A percentile compares a stretch with the other conserved stretches of the same genome.
Conservation (phyloP, 2,888 invertebrate genomes). For the Cylindroiulus punctatus region DNA sequence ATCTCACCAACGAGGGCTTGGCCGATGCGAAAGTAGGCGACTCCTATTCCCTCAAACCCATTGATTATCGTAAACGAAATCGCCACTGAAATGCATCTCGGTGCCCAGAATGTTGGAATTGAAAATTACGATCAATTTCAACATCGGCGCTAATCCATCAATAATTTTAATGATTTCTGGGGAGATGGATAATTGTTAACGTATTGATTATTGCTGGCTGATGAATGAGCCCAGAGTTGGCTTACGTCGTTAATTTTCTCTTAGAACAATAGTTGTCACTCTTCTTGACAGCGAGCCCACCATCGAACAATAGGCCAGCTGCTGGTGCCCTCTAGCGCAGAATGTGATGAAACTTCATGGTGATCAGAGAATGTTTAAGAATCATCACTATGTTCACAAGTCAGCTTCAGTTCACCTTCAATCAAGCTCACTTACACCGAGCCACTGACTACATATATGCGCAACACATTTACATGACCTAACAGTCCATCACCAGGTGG, state of each 20-base stretch:
- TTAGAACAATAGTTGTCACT: not conserved
- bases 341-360: no score
- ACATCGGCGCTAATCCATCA: not conserved
- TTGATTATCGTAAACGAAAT: not conserved
- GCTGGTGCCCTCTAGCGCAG: not conserved
- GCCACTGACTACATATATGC: no score
- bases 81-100: not conserved
- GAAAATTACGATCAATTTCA: constrained; percentile 23
- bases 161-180: not conserved
- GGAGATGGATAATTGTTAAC: constrained; percentile 11
- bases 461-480: no score
- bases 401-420: no score
- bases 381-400: no score
- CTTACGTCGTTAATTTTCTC: not conserved
- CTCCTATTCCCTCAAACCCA: not conserved
- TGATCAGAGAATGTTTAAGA: no score
- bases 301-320: not conserved
- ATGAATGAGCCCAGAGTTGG: not conserved
- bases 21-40: not conserved
- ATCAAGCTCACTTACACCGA: no score
- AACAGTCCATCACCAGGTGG: no score
- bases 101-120: not conserved
- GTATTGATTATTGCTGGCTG: not conserved
- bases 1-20: not conserved
- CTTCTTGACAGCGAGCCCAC: not conserved